Percentiles rank a stretch among this genome's conserved stretches.
Evolutionary conservation across 2,113 vertebrate genomes (phyloP).

Genomic region (pig (Sus scrofa)): DNA sequence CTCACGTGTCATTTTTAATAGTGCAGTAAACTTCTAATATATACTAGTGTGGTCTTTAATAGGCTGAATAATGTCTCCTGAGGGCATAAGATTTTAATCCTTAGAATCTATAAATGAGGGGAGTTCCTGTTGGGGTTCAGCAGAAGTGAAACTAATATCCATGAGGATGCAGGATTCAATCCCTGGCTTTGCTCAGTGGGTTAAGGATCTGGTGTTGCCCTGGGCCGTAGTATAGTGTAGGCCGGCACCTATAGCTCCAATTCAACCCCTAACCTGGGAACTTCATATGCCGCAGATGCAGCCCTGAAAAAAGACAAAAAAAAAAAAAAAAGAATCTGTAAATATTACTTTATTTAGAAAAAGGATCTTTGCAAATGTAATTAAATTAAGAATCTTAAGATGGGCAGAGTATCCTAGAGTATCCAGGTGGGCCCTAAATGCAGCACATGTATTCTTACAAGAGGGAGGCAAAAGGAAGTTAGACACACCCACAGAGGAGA

Average conservation of each 20-base stretch:
- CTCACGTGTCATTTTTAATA: not conserved
- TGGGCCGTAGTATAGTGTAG: too few relatives aligned
- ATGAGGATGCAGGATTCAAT: too few relatives aligned
- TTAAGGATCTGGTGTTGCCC: too few relatives aligned
- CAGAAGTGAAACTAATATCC: too few relatives aligned
- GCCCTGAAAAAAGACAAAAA: too few relatives aligned
- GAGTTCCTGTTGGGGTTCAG: too few relatives aligned
- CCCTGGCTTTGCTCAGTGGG: too few relatives aligned
- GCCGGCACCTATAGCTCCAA: too few relatives aligned
- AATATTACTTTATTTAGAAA: conserved; percentile 29
- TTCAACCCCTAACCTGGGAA: too few relatives aligned
- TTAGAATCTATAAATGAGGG: too few relatives aligned
- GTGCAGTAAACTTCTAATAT: not conserved
- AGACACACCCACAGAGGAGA: not conserved
- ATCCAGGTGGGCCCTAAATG: not conserved
- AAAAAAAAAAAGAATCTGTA: not conserved
- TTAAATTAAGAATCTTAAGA: not conserved
- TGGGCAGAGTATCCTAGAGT: not conserved
- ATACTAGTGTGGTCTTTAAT: not conserved
- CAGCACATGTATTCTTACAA: not conserved
- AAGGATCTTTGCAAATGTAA: not conserved
- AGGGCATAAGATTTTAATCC: not conserved
- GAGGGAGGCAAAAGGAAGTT: not conserved
- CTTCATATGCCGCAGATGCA: too few relatives aligned
- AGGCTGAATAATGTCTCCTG: not conserved